Evolutionary conservation across 2,888 invertebrate genomes (phyloP).

Genomic region (Eristalinus aeneus): DNA sequence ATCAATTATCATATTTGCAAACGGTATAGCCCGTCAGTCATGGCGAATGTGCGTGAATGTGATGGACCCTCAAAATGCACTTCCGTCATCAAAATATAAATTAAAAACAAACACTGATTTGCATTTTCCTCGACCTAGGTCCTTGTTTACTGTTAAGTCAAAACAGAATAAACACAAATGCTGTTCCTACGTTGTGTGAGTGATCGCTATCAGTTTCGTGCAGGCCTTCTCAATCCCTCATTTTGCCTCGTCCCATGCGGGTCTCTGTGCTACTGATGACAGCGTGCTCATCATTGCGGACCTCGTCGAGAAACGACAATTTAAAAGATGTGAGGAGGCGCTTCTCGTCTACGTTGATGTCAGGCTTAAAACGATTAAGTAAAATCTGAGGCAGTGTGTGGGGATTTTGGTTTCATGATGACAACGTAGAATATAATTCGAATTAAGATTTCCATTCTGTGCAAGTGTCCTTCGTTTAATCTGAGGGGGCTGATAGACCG

Average conservation of each 20-base stretch:
- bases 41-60: slow-evolving; percentile 20
- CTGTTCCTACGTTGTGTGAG: slow-evolving; percentile 39
- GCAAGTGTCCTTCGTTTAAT: slow-evolving; percentile 8
- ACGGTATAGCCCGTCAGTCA: slow-evolving; percentile 3
- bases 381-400: slow-evolving; percentile 55
- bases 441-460: slow-evolving; percentile 36
- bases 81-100: slow-evolving; percentile 71
- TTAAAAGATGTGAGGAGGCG: slow-evolving; percentile 53
- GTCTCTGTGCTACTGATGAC: neutral
- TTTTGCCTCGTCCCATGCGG: neutral
- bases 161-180: slow-evolving; percentile 53
- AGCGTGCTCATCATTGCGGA: slow-evolving; percentile 22
- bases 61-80: slow-evolving; percentile 58
- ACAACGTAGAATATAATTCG: slow-evolving; percentile 54
- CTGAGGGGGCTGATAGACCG: neutral
- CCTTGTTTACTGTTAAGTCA: slow-evolving; percentile 62
- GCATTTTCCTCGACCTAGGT: slow-evolving; percentile 64
- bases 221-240: slow-evolving; percentile 42
- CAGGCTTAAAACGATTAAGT: slow-evolving; percentile 61
- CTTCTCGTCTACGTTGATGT: slow-evolving; percentile 53
- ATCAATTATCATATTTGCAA: slow-evolving; percentile 50
- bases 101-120: slow-evolving; percentile 71
- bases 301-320: slow-evolving; percentile 39
- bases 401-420: slow-evolving; percentile 54
- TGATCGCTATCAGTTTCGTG: slow-evolving; percentile 55